Conservation (phyloP, 2,888 invertebrate species). For the Aromia moschata region DNA sequence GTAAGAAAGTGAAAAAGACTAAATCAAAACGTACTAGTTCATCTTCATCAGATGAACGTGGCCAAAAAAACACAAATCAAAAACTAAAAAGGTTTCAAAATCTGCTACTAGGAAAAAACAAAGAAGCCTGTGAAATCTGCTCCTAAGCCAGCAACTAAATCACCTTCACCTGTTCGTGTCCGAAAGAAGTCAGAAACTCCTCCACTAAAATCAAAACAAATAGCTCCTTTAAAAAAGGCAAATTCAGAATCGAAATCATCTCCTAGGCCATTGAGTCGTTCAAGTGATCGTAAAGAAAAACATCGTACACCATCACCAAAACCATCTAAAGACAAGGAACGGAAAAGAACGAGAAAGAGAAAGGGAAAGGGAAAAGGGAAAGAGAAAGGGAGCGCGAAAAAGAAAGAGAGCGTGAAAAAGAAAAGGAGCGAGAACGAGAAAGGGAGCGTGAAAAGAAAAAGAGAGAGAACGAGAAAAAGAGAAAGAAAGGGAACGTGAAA, state of each 20-base stretch:
- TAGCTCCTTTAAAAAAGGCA: slow-evolving; percentile 45
- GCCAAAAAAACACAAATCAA: slow-evolving; percentile 66
- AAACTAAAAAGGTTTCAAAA: slow-evolving; percentile 62
- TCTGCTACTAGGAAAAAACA: slow-evolving; percentile 62
- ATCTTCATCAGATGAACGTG: slow-evolving; percentile 69
- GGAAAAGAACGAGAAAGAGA: slow-evolving; percentile 59
- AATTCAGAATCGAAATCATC: slow-evolving; percentile 55
- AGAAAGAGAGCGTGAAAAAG: slow-evolving; percentile 59
- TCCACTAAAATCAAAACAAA: slow-evolving; percentile 54
- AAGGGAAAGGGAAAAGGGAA: slow-evolving; percentile 59
- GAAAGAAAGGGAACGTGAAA: slow-evolving; percentile 55
- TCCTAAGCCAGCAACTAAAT: slow-evolving; percentile 50
- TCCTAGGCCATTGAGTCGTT: slow-evolving; percentile 54
- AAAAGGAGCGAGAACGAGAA: slow-evolving; percentile 66
- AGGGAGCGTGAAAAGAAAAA: slow-evolving; percentile 56
- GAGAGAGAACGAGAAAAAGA: slow-evolving; percentile 59
- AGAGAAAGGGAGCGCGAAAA: slow-evolving; percentile 59
- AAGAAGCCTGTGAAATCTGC: slow-evolving; percentile 60
- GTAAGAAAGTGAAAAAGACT: slow-evolving; percentile 56
- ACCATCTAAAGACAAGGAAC: slow-evolving; percentile 55
- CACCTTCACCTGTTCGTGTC: slow-evolving; percentile 55
- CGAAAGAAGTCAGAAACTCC: slow-evolving; percentile 61
- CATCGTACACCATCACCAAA: slow-evolving; percentile 61
- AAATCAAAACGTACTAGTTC: slow-evolving; percentile 57
- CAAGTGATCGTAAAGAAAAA: slow-evolving; percentile 57